Percentiles rank a stretch among this genome's conserved stretches.
Conservation (phyloP, 2,797 vertebrate genomes). For the Meda fulgida region DNA sequence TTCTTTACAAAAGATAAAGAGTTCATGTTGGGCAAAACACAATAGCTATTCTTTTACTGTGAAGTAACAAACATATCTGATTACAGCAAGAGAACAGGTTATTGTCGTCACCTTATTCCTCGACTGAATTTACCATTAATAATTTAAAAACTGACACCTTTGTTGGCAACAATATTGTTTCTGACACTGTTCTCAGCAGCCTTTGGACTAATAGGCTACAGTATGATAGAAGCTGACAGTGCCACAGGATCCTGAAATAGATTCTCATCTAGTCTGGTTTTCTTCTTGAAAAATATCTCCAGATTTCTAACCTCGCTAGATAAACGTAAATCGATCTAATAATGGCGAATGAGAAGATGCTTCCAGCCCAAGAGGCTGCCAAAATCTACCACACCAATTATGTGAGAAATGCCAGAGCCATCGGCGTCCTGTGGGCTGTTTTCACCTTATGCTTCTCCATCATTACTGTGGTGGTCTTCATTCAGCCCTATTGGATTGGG, state of each 20-base stretch:
- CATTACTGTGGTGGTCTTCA: slow-evolving; percentile 92
- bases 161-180: slow-evolving; percentile 52
- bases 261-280: not conserved
- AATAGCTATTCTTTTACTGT: not conserved
- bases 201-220: not conserved
- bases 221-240: not conserved
- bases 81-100: slow-evolving; percentile 42
- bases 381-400: slow-evolving; percentile 99
- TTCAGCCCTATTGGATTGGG: slow-evolving; percentile 97
- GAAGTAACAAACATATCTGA: slow-evolving; percentile 39
- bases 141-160: slow-evolving; percentile 62
- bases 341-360: slow-evolving; percentile 80
- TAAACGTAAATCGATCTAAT: not conserved
- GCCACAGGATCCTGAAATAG: not conserved
- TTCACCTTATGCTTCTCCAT: slow-evolving; percentile 94
- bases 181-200: slow-evolving; percentile 45
- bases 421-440: slow-evolving; percentile 94
- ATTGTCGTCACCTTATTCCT: slow-evolving; percentile 55
- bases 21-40: not conserved
- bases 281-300: not conserved
- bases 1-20: not conserved
- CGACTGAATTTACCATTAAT: slow-evolving; percentile 62
- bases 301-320: not conserved
- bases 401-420: slow-evolving; percentile 91
- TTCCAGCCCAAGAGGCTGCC: slow-evolving; percentile 93